phyloP scores from a whole-genome alignment of 2,888 invertebrate genomes.

The Orthosia cruda region DNA sequence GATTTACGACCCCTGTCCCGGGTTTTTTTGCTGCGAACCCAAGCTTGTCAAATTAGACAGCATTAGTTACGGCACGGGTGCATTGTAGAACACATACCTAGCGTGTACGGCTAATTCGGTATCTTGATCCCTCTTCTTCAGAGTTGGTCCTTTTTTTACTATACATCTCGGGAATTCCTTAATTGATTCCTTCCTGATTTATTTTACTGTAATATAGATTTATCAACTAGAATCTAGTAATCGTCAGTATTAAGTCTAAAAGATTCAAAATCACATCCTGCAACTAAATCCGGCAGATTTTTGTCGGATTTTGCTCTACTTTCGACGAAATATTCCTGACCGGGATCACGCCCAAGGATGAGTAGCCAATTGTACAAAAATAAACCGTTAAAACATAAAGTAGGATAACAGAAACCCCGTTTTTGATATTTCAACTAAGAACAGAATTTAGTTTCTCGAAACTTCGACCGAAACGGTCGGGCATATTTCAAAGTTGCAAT shows the following conservation, averaged over 20 bases:
- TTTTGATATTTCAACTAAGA: conserved; percentile 61
- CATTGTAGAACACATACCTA: conserved; percentile 48
- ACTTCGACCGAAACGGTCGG: conserved; percentile 65
- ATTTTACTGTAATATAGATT: neutral
- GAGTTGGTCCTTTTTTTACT: neutral
- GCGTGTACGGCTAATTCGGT: conserved; percentile 36
- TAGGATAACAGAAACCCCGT: conserved; percentile 37
- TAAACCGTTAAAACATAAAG: conserved; percentile 36
- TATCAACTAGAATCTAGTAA: conserved; percentile 5
- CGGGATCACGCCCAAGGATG: conserved; percentile 5
- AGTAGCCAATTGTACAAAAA: conserved; percentile 42
- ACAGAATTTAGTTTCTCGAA: conserved; percentile 66
- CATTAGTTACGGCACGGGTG: conserved; percentile 58
- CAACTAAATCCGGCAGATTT: conserved; percentile 2
- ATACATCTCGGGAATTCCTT: conserved; percentile 12
- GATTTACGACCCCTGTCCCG: conserved; percentile 63
- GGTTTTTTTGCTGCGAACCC: conserved; percentile 52
- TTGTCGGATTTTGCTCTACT: neutral
- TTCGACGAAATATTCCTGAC: conserved; percentile 15
- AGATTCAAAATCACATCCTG: conserved; percentile 9
- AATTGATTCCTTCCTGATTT: neutral
- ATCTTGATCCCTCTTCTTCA: conserved; percentile 14
- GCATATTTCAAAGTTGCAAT: conserved; percentile 71
- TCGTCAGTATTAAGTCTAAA: conserved; percentile 6
- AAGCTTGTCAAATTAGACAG: conserved; percentile 64